These are phyloP conservation scores for Pteronotus mesoamericanus DNA, from an alignment of 2,797 vertebrate genomes.

Conservation along the genomic window DNA sequence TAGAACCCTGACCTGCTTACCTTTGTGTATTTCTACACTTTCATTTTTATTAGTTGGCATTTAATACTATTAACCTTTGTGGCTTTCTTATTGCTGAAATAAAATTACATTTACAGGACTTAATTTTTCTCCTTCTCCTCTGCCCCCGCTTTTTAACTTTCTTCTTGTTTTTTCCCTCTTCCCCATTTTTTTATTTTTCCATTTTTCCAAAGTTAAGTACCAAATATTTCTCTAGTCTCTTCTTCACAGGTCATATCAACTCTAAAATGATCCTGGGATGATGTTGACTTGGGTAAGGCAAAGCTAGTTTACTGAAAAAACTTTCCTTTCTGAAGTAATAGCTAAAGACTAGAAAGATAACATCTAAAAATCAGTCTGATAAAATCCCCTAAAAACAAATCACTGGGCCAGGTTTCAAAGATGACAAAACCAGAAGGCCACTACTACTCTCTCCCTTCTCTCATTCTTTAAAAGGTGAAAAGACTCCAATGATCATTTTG, in stretches of 20 bases:
- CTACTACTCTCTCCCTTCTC: neutral
- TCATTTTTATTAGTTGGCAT: neutral
- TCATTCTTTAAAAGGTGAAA: constrained; percentile 18
- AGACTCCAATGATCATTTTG: neutral
- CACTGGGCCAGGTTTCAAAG: neutral
- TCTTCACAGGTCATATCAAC: neutral
- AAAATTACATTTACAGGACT: neutral
- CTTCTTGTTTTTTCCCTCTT: neutral
- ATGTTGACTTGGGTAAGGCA: neutral
- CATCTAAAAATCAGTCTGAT: neutral
- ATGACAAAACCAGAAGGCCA: neutral
- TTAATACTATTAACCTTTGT: neutral
- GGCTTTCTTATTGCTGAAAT: constrained; percentile 20
- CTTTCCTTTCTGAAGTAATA: neutral
- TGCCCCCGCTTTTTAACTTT: neutral
- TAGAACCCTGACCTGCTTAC: constrained; percentile 15
- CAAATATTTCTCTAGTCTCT: neutral
- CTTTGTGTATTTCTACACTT: neutral
- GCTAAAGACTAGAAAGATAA: neutral
- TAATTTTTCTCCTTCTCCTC: neutral
- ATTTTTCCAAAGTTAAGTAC: neutral
- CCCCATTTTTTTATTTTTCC: neutral
- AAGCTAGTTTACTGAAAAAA: constrained; percentile 5
- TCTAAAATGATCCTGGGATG: neutral
- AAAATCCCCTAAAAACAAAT: neutral